These are phyloP conservation scores for Harpagoxenus sublaevis DNA, from an alignment of 2,888 invertebrate genomes.

Conservation along the genomic window DNA sequence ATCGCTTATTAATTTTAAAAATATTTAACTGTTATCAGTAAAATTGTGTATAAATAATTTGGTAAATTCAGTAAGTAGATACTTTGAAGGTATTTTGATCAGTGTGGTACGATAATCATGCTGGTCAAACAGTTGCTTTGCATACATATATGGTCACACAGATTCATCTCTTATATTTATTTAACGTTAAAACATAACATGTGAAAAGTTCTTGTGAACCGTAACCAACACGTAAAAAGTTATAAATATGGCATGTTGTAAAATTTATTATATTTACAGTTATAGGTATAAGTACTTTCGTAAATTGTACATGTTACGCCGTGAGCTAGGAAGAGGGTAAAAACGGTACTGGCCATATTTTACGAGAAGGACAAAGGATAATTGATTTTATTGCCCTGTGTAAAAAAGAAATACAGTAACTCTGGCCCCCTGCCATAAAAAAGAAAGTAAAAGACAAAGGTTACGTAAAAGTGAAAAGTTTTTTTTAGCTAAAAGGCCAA, in stretches of 20 bases:
- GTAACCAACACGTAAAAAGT: not conserved
- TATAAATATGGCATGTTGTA: not conserved
- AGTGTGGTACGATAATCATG: not conserved
- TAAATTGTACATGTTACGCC: not conserved
- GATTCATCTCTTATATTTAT: too few species aligned
- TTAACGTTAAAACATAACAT: not conserved
- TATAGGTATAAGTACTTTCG: not conserved
- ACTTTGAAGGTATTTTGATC: too few species aligned
- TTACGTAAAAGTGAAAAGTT: not conserved
- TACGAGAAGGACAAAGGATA: too few species aligned
- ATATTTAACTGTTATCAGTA: not conserved
- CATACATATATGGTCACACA: too few species aligned
- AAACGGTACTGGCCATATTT: too few species aligned
- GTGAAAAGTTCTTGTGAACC: not conserved
- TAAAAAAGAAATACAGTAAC: too few species aligned
- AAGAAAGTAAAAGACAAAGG: not conserved
- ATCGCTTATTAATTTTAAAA: not conserved
- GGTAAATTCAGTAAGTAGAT: not conserved
- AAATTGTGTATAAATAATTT: not conserved
- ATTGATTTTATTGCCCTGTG: not conserved
- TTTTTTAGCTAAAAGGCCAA: too few species aligned
- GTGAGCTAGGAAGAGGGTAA: too few species aligned
- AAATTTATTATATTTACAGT: not conserved
- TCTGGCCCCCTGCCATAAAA: not conserved
- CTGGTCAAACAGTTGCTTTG: not conserved